Evolutionary conservation across 2,888 invertebrate species (phyloP), one percentile per base, ranked within the genome.

Genomic region (Gasteruption jaculator): DNA sequence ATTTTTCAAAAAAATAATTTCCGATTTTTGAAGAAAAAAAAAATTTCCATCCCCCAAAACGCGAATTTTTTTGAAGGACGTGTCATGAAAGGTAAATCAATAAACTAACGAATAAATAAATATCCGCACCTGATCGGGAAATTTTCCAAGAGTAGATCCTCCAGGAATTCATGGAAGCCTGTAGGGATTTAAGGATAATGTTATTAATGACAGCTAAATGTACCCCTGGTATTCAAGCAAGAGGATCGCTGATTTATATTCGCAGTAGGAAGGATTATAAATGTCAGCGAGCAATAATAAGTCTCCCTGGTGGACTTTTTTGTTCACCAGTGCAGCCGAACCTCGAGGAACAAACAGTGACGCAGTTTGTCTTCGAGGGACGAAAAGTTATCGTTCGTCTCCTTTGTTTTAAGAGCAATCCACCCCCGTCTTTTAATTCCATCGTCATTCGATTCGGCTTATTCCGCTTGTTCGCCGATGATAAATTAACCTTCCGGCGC

Each of bases 221-320:
- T 54, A 60, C 65, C 65, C 65, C 63, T 61, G 45, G 56, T 61
- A 60, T 45, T 56, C 48, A 51, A 61, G 60, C 67, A 66, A 67
- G 63, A 67, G 65, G 61, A 67, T 64, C 56, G 62, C 50, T 67
- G 67, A 67, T 67, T 58, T 65, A 67, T 57, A 58, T 46, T 52
- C 50, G 36, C 43, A 45, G 38, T 46, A 49, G 43, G 50, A 52
- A 55, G 54, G 58, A 61, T 60, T 61, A 62, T 58, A 57, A 60
- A 61, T 57, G 57, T 60, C 57, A 53, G 54, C 54, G 42, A 43
- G n/a, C n/a, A n/a, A n/a, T n/a, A n/a, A n/a, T n/a, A n/a, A n/a
- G n/a, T n/a, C n/a, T n/a, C n/a, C n/a, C 51, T 35, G 46, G 52
- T 43, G 46, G 37, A 42, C 48, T 39, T 40, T 39, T 53, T 56